Conservation (phyloP, 2,113 vertebrate species). For the Pluvialis apricaria region DNA sequence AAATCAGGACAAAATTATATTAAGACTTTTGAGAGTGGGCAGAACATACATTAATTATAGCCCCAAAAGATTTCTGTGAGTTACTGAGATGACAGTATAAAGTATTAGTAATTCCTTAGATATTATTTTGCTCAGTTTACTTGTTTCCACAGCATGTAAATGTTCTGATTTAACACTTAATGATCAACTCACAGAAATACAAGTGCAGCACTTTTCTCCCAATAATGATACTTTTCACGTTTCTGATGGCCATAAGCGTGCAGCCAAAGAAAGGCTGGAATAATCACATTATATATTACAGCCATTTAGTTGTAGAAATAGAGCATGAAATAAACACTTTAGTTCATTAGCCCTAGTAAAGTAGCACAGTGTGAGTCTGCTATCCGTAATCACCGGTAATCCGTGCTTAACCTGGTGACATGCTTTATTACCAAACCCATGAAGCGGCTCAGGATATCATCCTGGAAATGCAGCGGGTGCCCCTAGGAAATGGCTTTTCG, state of each 20-base stretch:
- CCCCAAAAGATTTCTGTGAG: neutral
- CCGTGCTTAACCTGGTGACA: neutral
- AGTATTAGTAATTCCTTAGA: neutral
- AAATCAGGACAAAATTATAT: neutral
- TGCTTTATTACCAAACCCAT: neutral
- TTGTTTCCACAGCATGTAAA: neutral
- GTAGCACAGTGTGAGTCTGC: neutral
- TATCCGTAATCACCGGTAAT: neutral
- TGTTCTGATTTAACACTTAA: slow-evolving; percentile 9
- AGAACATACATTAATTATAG: neutral
- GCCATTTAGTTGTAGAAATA: slow-evolving; percentile 61
- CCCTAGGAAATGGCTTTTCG: neutral
- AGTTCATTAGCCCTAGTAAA: slow-evolving; percentile 40
- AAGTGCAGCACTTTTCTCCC: neutral
- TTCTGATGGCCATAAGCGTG: neutral
- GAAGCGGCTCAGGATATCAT: neutral
- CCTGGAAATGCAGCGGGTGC: neutral
- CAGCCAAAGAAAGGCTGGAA: neutral
- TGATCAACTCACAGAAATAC: neutral
- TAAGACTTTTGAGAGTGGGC: neutral
- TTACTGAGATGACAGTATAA: neutral
- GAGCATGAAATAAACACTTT: slow-evolving; percentile 69
- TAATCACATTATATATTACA: slow-evolving; percentile 54
- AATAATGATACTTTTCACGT: neutral
- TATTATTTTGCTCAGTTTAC: neutral